Conservation (phyloP, 2,113 vertebrate species). For the Malurus alboscapulatus region DNA sequence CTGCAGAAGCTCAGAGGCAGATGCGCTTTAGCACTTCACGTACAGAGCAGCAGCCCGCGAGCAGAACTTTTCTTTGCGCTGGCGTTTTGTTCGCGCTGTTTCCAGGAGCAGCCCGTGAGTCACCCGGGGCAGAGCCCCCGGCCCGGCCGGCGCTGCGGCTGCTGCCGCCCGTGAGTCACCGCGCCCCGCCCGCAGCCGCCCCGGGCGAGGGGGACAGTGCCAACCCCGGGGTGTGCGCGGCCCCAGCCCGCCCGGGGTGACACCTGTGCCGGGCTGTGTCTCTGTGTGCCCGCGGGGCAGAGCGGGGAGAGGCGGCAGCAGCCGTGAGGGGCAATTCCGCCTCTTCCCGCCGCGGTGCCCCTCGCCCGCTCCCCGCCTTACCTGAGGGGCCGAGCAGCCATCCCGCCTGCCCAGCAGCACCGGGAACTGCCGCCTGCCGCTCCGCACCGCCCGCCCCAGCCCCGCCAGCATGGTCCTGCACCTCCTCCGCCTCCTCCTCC, state of each 20-base stretch:
- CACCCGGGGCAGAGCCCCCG: neutral
- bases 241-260: neutral
- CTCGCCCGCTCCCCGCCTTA: neutral
- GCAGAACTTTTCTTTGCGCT: neutral
- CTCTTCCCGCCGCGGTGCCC: neutral
- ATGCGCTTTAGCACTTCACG: accelerated
- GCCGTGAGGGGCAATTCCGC: neutral
- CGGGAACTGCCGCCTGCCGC: neutral
- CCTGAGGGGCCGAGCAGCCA: neutral
- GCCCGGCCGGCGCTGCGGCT: neutral
- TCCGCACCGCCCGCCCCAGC: neutral
- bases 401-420: neutral
- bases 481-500: neutral
- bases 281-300: neutral
- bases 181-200: neutral
- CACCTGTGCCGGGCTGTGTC: neutral
- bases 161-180: neutral
- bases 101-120: accelerated
- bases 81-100: accelerated
- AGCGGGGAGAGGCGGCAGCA: neutral
- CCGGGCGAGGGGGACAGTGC: neutral
- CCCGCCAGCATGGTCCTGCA: neutral
- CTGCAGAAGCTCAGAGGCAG: neutral
- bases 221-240: accelerated
- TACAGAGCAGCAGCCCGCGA: accelerated